Conservation (phyloP, 1,140 invertebrate genomes). For the Portunus trituberculatus region DNA sequence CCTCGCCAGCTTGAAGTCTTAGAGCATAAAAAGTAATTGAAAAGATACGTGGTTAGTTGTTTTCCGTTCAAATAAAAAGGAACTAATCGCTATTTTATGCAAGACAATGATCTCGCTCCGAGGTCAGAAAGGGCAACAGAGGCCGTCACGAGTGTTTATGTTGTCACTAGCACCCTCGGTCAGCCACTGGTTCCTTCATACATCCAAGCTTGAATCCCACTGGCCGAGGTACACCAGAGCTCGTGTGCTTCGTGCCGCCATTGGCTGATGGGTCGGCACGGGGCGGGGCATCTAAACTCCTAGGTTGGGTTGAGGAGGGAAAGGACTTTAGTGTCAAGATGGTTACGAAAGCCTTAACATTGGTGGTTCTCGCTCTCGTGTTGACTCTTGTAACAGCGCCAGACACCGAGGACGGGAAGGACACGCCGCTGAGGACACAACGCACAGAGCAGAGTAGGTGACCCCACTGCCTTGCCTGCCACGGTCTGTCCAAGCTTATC, state of each 20-base stretch:
- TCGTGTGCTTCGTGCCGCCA: not conserved
- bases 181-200: conserved; percentile 16
- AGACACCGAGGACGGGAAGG: not conserved
- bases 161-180: not conserved
- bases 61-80: too few species aligned
- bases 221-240: conserved; percentile 7
- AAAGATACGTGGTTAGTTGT: too few species aligned
- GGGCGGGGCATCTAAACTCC: conserved; percentile 58
- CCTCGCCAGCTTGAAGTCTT: not conserved
- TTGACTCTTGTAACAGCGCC: conserved; percentile 41
- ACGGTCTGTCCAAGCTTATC: not conserved
- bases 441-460: not conserved
- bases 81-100: too few species aligned
- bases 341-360: conserved; percentile 67
- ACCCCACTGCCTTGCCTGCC: not conserved
- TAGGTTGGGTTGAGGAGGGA: conserved; percentile 37
- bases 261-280: conserved; percentile 35
- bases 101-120: not conserved
- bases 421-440: not conserved
- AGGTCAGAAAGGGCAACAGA: not conserved
- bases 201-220: not conserved
- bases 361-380: conserved; percentile 69
- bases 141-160: not conserved
- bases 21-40: too few species aligned
- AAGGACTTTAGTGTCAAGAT: conserved; percentile 68